Percentiles rank a stretch among this genome's conserved stretches.
Evolutionary conservation across 2,888 invertebrate genomes (phyloP).

Genomic region (Pegoplata infirma): DNA sequence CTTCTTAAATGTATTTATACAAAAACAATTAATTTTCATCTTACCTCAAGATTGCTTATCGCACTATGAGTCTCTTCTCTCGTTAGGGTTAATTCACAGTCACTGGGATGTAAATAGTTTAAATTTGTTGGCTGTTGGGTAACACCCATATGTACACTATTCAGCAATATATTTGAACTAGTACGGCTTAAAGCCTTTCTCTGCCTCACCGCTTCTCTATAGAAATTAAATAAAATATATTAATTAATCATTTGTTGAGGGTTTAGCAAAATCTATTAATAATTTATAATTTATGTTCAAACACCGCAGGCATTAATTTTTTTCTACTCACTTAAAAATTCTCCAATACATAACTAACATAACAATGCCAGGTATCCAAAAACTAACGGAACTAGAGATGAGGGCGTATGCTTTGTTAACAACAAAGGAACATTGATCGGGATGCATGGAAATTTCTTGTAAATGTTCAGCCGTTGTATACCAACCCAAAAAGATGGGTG

Average conservation of each 20-base stretch:
- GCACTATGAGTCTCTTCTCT: constrained; percentile 78
- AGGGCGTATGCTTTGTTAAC: constrained; percentile 92
- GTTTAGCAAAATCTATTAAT: too few relatives aligned
- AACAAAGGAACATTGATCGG: constrained; percentile 89
- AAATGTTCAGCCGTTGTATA: constrained; percentile 92
- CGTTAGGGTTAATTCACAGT: constrained; percentile 79
- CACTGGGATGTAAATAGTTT: constrained; percentile 82
- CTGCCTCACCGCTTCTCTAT: constrained; percentile 88
- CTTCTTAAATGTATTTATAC: too few relatives aligned
- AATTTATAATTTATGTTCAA: background rate
- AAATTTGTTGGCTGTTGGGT: constrained; percentile 85
- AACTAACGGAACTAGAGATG: constrained; percentile 92
- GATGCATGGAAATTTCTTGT: constrained; percentile 79
- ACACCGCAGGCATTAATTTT: background rate
- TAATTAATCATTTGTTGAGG: background rate
- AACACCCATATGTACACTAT: constrained; percentile 90
- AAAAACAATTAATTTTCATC: constrained; percentile 32
- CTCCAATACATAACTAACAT: constrained; percentile 95
- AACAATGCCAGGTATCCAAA: constrained; percentile 95
- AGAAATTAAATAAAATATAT: background rate
- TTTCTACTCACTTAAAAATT: constrained; percentile 81
- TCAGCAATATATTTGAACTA: constrained; percentile 90
- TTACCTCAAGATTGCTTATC: constrained; percentile 78
- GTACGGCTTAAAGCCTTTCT: constrained; percentile 89
- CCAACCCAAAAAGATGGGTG: constrained; percentile 97